Conservation (phyloP, 2,888 invertebrate species). For the Clusia tigrina region DNA sequence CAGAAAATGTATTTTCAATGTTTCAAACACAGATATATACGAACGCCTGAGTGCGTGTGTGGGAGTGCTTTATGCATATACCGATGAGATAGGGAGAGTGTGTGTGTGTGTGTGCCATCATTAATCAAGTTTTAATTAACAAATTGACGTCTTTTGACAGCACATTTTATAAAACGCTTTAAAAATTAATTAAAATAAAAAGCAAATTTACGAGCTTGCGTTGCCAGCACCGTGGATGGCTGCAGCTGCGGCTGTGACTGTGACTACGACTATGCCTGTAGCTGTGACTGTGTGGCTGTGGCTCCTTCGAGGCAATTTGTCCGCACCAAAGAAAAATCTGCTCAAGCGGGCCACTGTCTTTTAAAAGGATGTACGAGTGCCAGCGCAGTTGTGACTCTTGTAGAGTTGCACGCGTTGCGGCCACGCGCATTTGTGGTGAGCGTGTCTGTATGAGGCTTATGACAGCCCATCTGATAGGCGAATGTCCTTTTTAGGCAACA, state of each 20-base stretch:
- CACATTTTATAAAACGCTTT: not conserved
- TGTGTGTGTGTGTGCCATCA: slow-evolving; percentile 27
- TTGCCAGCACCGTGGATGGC: no score
- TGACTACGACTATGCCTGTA: no score
- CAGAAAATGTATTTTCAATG: no score
- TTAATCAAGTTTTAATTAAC: slow-evolving; percentile 36
- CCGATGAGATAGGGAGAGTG: no score
- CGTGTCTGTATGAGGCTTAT: slow-evolving; percentile 47
- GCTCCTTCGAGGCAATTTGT: slow-evolving; percentile 8
- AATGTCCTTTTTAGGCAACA: slow-evolving; percentile 51
- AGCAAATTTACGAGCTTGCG: not conserved
- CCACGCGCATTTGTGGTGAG: not conserved
- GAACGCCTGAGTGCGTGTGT: no score
- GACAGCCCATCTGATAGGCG: slow-evolving; percentile 55
- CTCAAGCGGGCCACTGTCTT: not conserved
- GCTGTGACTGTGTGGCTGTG: not conserved
- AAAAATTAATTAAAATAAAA: not conserved
- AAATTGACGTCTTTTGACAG: slow-evolving; percentile 23
- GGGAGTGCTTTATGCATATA: no score
- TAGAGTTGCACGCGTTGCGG: no score
- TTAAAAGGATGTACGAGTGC: slow-evolving; percentile 1
- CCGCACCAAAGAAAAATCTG: not conserved
- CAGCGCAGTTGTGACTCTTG: no score
- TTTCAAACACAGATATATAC: no score
- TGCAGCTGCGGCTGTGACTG: no score